Conservation (phyloP, 2,888 invertebrate genomes). For the Dione vanillae region DNA sequence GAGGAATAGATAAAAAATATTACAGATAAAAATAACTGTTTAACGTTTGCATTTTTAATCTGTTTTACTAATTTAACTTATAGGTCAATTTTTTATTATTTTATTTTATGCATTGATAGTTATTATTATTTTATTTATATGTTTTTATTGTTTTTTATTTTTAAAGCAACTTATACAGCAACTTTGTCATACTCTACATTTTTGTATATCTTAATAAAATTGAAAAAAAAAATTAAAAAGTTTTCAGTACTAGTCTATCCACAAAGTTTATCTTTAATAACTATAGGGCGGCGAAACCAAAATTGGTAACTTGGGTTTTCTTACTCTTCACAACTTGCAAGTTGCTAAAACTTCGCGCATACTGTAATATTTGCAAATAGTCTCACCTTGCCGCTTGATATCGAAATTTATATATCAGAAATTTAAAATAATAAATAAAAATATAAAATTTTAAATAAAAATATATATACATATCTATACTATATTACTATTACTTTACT, state of each 20-base stretch:
- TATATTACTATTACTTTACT: background rate
- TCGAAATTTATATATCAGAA: constrained; percentile 10
- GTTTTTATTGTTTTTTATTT: background rate
- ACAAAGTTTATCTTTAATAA: constrained; percentile 34
- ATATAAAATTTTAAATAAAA: background rate
- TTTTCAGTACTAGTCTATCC: constrained; percentile 6
- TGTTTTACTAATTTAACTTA: constrained; percentile 6
- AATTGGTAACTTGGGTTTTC: constrained; percentile 40
- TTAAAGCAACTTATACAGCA: no score
- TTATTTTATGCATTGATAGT: constrained; percentile 8
- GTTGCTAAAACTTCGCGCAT: constrained; percentile 26
- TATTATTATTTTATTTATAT: background rate
- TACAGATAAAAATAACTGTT: constrained; percentile 8
- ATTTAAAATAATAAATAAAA: background rate
- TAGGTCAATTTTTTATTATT: constrained; percentile 1
- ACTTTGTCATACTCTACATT: no score
- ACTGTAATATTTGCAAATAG: constrained; percentile 24
- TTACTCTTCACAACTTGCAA: constrained; percentile 32
- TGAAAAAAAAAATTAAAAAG: constrained; percentile 4
- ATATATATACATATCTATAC: background rate
- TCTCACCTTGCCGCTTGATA: constrained; percentile 17
- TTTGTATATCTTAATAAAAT: background rate
- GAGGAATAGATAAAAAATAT: constrained; percentile 23
- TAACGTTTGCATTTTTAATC: constrained; percentile 14
- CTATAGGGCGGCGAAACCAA: constrained; percentile 33